Evolutionary conservation across 2,797 vertebrate species (phyloP), one percentile per base, ranked within the genome.

Genomic region (Merluccius polli): DNA sequence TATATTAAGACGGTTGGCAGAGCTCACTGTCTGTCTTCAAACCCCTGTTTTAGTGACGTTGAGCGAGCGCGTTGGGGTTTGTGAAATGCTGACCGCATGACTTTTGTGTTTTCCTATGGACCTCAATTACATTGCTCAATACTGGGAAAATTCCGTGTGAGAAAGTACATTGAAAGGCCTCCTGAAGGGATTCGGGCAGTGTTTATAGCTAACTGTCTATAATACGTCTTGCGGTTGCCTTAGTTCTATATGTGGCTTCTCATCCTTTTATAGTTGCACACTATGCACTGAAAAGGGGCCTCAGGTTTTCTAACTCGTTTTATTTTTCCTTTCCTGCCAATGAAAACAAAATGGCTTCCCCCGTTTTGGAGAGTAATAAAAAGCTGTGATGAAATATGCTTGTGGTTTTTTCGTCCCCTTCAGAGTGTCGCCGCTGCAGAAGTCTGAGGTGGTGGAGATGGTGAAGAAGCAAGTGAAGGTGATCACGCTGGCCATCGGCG

Each of bases 381-480:
- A 2, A 59, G 38, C 2, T 32, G 7, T 65, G 21, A 59, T n/a
- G 5, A 27, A 27, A 59, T 21, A 12, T 27, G n/a, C 27, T n/a
- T 65, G 59, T 12, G n/a, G 8, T 24, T 65, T 8, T 21, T 6
- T 59, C 59, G 9, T 4, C 59, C 48, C 27, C 1, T 71, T 12
- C 77, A 99, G 98, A 91, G 97, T 99, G 31, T 98, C 98, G 75
- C 98, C 98, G n/a, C 96, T 99, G 85, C 98, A 99, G 89, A 99
- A 99, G 92, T 99, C 98, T 0, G 98, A 99, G 90, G 96, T 99
- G 78, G 97, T 99, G 76, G 97, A 99, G 85, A 98, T 99, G 97
- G 98, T 99, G 41, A 99, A 99, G 89, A 99, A 98, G 71, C 97
- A 99, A 88, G 97, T 98, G 70, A 97, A 97, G 86, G 97, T 98